A percentile compares a stretch with the other conserved stretches of the same genome.
Evolutionary conservation across 2,888 invertebrate genomes (phyloP).

Genomic region (Acrocera orbiculus): DNA sequence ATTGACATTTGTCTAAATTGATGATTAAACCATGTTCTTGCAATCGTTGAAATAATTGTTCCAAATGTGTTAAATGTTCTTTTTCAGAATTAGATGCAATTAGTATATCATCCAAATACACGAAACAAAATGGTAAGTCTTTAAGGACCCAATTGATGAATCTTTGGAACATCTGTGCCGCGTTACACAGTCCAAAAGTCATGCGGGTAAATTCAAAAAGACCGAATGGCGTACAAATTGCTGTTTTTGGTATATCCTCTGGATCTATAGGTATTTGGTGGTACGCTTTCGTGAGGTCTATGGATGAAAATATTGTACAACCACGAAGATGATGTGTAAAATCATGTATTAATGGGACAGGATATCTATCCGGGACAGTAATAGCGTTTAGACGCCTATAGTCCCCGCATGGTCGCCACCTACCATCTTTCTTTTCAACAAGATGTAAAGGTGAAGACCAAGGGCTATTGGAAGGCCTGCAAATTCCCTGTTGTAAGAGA

Average conservation of each 20-base stretch:
- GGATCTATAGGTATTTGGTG: conserved; percentile 3
- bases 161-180: conserved; percentile 11
- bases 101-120: too few relatives aligned
- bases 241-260: not conserved
- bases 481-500: not conserved
- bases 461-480: not conserved
- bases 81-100: too few relatives aligned
- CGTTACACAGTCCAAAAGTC: conserved; percentile 10
- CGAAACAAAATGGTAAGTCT: too few relatives aligned
- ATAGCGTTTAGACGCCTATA: conserved; percentile 1
- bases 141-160: conserved; percentile 9
- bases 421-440: not conserved
- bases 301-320: conserved; percentile 1
- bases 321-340: not conserved
- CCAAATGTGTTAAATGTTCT: too few relatives aligned
- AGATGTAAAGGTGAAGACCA: not conserved
- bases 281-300: conserved; percentile 1
- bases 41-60: not conserved
- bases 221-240: conserved; percentile 11
- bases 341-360: conserved; percentile 1
- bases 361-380: conserved; percentile 1
- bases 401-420: conserved; percentile 4
- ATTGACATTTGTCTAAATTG: not conserved
- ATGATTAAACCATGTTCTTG: not conserved
- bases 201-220: conserved; percentile 9